Conservation (phyloP, 2,888 invertebrate species). For the Blastobasis adustella region DNA sequence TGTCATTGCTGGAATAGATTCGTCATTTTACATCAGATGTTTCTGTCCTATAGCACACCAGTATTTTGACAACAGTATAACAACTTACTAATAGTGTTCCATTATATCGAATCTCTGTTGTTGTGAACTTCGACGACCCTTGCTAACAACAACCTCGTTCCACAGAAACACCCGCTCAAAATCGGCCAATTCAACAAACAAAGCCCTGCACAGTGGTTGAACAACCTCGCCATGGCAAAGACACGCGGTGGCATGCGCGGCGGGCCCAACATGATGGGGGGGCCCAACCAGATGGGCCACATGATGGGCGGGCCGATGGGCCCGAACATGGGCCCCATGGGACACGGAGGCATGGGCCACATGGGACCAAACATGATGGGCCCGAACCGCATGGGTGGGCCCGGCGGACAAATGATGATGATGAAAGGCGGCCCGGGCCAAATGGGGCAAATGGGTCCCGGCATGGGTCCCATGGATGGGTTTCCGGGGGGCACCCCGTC, state of each 20-base stretch:
- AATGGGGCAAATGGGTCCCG: constrained; percentile 65
- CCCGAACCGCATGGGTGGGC: constrained; percentile 61
- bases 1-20: too few species aligned
- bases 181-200: constrained; percentile 90
- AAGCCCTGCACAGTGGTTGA: constrained; percentile 87
- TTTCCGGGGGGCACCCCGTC: constrained; percentile 75
- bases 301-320: constrained; percentile 72
- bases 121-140: neutral
- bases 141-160: constrained; percentile 35
- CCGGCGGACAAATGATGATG: constrained; percentile 68
- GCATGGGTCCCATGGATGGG: constrained; percentile 70
- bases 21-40: too few species aligned
- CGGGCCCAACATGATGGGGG: constrained; percentile 70
- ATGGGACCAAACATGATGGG: constrained; percentile 72
- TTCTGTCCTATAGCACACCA: too few species aligned
- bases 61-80: too few species aligned
- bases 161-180: constrained; percentile 91
- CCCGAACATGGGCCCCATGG: constrained; percentile 64
- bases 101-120: neutral
- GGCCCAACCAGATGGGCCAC: constrained; percentile 65
- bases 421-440: constrained; percentile 65
- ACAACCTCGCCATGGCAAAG: constrained; percentile 84
- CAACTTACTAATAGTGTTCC: neutral
- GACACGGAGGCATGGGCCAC: constrained; percentile 61
- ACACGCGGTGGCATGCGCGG: constrained; percentile 78